phyloP scores from a whole-genome alignment of 2,888 invertebrate species.

The Apantesis nais region DNA sequence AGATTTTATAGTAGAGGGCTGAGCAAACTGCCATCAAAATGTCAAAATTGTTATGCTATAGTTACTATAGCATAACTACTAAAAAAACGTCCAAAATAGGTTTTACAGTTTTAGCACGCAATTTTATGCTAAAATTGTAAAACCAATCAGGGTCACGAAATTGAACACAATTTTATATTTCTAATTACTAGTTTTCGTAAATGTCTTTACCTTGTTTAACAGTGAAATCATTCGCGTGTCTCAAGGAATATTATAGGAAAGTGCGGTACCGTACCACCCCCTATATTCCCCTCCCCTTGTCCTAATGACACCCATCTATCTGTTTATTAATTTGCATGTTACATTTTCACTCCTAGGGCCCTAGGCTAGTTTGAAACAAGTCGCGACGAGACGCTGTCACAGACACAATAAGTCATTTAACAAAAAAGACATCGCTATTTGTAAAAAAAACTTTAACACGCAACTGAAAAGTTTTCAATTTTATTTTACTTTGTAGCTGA shows the following conservation, averaged over 20 bases:
- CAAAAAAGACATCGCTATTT: constrained; percentile 24
- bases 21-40: too few species aligned
- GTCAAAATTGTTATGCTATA: too few species aligned
- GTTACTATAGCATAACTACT: too few species aligned
- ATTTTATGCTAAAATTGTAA: not conserved
- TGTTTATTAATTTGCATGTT: constrained; percentile 78
- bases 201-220: constrained; percentile 34
- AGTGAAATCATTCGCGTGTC: constrained; percentile 66
- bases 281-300: constrained; percentile 48
- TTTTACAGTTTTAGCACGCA: not conserved
- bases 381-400: constrained; percentile 50
- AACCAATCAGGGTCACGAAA: not conserved
- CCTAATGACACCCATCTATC: constrained; percentile 75
- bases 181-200: constrained; percentile 35
- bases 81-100: too few species aligned
- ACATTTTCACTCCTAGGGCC: constrained; percentile 62
- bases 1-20: too few species aligned
- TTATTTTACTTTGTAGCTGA: constrained; percentile 12
- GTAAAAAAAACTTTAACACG: constrained; percentile 20
- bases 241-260: constrained; percentile 54
- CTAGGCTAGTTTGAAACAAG: constrained; percentile 56
- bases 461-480: constrained; percentile 23
- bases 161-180: not conserved
- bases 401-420: constrained; percentile 20
- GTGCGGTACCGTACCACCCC: constrained; percentile 74